Base-by-base conservation (phyloP, 2,888 invertebrate genomes). In the Notodonta dromedarius region DNA sequence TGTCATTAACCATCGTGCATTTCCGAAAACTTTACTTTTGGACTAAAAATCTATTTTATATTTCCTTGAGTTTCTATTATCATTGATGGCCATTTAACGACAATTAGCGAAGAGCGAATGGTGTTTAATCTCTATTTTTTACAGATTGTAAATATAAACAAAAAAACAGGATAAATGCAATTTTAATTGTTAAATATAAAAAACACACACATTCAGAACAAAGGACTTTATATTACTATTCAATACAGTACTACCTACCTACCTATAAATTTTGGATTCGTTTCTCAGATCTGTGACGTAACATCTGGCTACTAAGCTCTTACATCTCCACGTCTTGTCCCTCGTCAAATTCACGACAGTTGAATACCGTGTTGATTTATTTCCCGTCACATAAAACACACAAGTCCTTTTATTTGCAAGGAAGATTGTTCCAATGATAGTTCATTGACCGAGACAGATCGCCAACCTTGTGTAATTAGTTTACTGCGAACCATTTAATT, bases 381-480 rank as follows among this genome's bases (percentile, higher is more conserved):
- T 50, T 50, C 16, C 16, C 16, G 16, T 50, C 16, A 50, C 9
- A 48, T 48, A 48, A 48, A 48, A 48, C 14, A 14, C 16, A 50
- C 16, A 9, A 50, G 8, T 16, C 16, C 50, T 11, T 50, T 50
- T 16, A 16, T 14, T 50, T 50, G 50, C 16, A 50, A 50, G 50
- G 50, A 7, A 50, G n/a, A 16, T 5, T 14, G 16, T 50, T n/a
- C 46, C n/a, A 46, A 46, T 5, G 46, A n/a, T n/a, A n/a, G 46
- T n/a, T 50, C 11, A 50, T 50, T 50, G 16, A 11, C 52, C 24
- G 13, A 32, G 52, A 32, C 32, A 52, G 16, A 52, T 52, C 58
- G 52, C n/a, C 56, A 57, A 55, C 63, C 62, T 67, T 59, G 59
- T 69, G 55, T 63, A 66, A 64, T 52, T 51, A 58, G 62, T 51